Conservation (phyloP, 1,140 invertebrate genomes). For the Caenorhabditis remanei region DNA sequence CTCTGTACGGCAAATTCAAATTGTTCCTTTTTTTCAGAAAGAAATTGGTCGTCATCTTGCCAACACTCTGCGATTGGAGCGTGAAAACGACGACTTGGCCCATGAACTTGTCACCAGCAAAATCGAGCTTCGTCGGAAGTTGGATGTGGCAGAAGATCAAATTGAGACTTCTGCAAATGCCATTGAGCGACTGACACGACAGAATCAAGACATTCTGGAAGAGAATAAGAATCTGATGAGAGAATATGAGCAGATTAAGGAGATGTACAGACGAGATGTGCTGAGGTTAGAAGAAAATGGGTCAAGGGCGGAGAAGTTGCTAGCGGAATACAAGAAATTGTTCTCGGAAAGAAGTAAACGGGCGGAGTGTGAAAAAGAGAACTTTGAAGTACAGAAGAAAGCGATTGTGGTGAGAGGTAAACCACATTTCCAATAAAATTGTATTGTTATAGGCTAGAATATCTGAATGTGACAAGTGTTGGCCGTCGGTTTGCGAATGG, state of each 20-base stretch:
- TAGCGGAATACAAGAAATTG: conserved; percentile 86
- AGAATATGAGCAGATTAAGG: conserved; percentile 85
- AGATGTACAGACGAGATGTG: conserved; percentile 87
- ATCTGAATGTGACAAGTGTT: conserved; percentile 62
- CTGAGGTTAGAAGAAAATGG: conserved; percentile 84
- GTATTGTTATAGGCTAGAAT: conserved; percentile 53
- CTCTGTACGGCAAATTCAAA: conserved; percentile 39
- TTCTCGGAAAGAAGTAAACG: conserved; percentile 57
- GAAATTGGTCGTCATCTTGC: conserved; percentile 81
- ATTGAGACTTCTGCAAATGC: conserved; percentile 87
- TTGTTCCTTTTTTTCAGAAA: conserved; percentile 71
- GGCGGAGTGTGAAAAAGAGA: conserved; percentile 56
- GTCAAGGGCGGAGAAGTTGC: conserved; percentile 84
- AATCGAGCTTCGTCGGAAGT: conserved; percentile 80
- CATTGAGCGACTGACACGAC: conserved; percentile 84
- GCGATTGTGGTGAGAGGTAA: conserved; percentile 55
- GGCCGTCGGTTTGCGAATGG: conserved; percentile 56
- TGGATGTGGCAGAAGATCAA: conserved; percentile 82
- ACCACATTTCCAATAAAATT: neutral
- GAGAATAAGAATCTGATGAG: conserved; percentile 86
- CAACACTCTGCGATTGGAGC: conserved; percentile 81
- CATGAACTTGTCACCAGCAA: conserved; percentile 82
- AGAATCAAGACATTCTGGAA: conserved; percentile 86
- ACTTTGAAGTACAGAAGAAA: conserved; percentile 62
- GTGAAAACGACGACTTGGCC: conserved; percentile 83